A percentile compares a stretch with the other conserved stretches of the same genome.
Conservation (phyloP, 2,113 vertebrate species). For the Drymodes brunneopygia region DNA sequence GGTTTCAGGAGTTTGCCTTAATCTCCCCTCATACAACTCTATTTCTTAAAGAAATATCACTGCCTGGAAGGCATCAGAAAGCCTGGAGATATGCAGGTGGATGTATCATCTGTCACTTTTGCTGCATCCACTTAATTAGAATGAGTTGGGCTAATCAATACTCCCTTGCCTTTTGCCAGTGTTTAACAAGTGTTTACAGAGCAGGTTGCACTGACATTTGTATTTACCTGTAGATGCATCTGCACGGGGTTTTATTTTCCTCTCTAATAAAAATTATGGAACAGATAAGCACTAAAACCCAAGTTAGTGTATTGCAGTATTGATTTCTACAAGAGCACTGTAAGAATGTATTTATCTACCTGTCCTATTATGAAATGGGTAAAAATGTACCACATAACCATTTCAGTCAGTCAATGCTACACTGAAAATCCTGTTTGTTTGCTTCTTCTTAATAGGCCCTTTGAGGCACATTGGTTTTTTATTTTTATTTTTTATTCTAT, state of each 20-base stretch:
- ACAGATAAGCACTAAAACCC: neutral
- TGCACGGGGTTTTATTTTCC: neutral
- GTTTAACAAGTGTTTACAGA: neutral
- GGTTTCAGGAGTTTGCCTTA: neutral
- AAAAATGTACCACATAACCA: neutral
- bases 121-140: neutral
- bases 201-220: neutral
- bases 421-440: neutral
- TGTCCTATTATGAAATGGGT: constrained; percentile 27
- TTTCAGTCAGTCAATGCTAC: neutral
- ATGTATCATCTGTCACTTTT: neutral
- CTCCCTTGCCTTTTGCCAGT: neutral
- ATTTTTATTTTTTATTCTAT: neutral
- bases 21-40: neutral
- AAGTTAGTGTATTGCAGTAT: neutral
- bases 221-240: neutral
- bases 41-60: neutral
- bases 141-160: neutral
- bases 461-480: neutral
- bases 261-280: constrained; percentile 17
- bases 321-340: constrained; percentile 4
- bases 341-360: constrained; percentile 27
- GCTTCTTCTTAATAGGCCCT: neutral
- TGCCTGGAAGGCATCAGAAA: neutral
- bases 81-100: neutral